Conservation (phyloP, 2,888 invertebrate species). For the Pycnomerus fuliginosus region DNA sequence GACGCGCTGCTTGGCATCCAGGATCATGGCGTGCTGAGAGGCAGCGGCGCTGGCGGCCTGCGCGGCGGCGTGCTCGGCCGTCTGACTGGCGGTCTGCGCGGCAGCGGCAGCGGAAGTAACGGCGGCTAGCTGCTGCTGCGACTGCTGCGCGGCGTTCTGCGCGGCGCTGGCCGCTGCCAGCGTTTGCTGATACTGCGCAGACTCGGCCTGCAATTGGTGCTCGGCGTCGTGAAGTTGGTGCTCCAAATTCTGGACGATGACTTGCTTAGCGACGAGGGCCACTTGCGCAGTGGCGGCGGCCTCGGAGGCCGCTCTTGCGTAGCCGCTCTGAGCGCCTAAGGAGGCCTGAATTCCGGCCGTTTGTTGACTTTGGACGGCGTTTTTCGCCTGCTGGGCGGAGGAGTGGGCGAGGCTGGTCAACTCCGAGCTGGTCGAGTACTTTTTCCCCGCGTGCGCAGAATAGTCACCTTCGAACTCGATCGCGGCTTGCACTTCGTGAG, state of each 20-base stretch:
- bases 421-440: constrained; percentile 64
- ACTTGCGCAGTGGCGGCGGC: constrained; percentile 64
- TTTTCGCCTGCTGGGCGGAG: constrained; percentile 71
- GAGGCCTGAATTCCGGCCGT: constrained; percentile 74
- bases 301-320: constrained; percentile 67
- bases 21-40: constrained; percentile 71
- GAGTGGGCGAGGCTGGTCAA: constrained; percentile 66
- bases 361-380: constrained; percentile 66
- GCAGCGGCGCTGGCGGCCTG: constrained; percentile 69
- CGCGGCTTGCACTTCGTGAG: background rate
- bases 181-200: constrained; percentile 66
- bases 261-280: constrained; percentile 62
- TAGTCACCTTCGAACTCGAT: constrained; percentile 1
- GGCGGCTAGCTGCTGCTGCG: constrained; percentile 64
- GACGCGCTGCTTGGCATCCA: constrained; percentile 64
- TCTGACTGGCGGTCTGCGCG: constrained; percentile 61
- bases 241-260: constrained; percentile 56
- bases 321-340: constrained; percentile 69
- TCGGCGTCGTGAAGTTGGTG: constrained; percentile 69
- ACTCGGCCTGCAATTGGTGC: constrained; percentile 64
- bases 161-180: constrained; percentile 67
- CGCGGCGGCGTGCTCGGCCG: constrained; percentile 66
- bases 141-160: constrained; percentile 67
- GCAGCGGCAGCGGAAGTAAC: constrained; percentile 65
- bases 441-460: constrained; percentile 3